A percentile compares a stretch with the other conserved stretches of the same genome.
These are phyloP conservation scores for Campylorhamphus procurvoides DNA, from an alignment of 2,113 vertebrate genomes.

Conservation along the genomic window DNA sequence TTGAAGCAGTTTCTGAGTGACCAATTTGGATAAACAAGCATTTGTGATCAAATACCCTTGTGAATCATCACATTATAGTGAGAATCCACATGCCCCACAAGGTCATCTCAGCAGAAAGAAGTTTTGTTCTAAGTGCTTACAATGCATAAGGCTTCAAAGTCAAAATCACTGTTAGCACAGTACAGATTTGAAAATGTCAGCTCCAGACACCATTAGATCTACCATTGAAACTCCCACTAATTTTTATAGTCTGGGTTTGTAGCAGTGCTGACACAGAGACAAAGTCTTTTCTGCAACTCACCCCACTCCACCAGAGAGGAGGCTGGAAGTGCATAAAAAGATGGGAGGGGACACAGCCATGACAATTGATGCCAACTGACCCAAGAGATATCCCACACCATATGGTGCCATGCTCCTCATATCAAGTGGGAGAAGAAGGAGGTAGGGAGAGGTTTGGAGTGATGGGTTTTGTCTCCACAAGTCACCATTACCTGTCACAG, in stretches of 20 bases:
- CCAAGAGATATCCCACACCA: not conserved
- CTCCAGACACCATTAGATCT: not conserved
- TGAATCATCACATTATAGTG: not conserved
- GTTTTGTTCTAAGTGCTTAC: not conserved
- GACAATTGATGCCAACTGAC: not conserved
- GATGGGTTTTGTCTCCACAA: not conserved
- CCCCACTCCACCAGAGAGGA: not conserved
- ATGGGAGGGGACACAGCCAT: not conserved
- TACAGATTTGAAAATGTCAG: not conserved
- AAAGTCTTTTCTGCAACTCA: not conserved
- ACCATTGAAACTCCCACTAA: not conserved
- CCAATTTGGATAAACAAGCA: not conserved
- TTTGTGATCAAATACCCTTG: not conserved
- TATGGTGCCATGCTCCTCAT: fast-evolving
- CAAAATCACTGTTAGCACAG: not conserved
- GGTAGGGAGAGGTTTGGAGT: not conserved
- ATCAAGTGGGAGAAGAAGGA: not conserved
- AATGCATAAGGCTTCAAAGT: not conserved
- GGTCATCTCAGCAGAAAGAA: not conserved
- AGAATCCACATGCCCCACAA: not conserved
- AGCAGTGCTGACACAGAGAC: not conserved
- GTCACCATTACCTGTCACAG: not conserved
- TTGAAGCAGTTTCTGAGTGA: not conserved
- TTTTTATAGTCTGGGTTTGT: not conserved
- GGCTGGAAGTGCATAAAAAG: not conserved